Evolutionary conservation across 2,113 vertebrate species (phyloP).

Genomic region (Strix aluco): DNA sequence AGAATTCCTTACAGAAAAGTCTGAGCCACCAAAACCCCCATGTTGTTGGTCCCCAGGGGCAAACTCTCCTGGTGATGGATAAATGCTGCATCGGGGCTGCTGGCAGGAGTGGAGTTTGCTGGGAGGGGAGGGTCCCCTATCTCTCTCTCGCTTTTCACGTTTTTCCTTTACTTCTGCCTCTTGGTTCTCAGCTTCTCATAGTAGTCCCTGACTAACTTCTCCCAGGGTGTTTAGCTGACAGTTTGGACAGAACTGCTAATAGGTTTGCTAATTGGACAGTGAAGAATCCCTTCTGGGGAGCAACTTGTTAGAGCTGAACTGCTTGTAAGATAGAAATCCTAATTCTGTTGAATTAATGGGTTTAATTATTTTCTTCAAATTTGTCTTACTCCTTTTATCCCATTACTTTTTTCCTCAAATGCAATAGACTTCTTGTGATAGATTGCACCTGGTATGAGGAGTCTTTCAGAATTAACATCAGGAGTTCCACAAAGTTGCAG

Average conservation of each 20-base stretch:
- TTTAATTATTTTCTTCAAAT: not conserved
- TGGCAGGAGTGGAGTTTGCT: not conserved
- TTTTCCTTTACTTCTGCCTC: not conserved
- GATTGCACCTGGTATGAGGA: not conserved
- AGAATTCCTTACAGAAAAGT: not conserved
- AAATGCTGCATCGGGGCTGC: not conserved
- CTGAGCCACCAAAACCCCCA: not conserved
- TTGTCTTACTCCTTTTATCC: not conserved
- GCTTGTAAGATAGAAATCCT: not conserved
- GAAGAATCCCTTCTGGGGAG: not conserved
- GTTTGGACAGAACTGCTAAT: not conserved
- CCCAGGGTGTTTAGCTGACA: not conserved
- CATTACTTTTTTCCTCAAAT: not conserved
- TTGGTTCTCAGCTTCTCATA: not conserved
- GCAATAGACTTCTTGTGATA: not conserved
- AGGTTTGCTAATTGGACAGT: not conserved
- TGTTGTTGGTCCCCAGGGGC: not conserved
- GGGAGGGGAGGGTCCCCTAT: no score
- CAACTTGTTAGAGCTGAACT: not conserved
- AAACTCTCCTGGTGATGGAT: not conserved
- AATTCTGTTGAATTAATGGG: not conserved
- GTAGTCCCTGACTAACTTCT: not conserved
- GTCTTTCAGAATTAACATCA: not conserved
- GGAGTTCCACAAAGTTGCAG: not conserved
- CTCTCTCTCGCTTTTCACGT: not conserved